These are phyloP conservation scores for Germaria angustata DNA, from an alignment of 2,888 invertebrate genomes.

Conservation along the genomic window DNA sequence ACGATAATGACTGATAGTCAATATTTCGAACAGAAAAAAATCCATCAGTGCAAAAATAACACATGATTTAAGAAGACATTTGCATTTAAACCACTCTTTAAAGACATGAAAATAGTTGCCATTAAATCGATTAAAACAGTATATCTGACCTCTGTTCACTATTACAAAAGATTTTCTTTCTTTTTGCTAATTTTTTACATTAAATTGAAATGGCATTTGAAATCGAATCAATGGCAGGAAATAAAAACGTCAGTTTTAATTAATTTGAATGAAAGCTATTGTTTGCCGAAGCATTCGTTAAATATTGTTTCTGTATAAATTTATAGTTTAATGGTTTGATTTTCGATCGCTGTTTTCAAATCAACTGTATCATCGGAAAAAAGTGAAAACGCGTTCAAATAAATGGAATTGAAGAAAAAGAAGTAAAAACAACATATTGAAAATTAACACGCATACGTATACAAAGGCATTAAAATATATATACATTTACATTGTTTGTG, in stretches of 20 bases:
- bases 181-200: no score
- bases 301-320: slow-evolving; percentile 1
- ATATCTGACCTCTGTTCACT: no score
- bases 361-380: neutral
- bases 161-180: no score
- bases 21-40: no score
- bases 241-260: slow-evolving; percentile 22
- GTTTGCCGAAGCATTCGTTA: neutral
- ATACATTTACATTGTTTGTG: neutral
- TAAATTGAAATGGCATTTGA: slow-evolving; percentile 3
- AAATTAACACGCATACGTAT: neutral
- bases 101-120: no score
- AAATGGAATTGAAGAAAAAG: neutral
- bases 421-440: neutral
- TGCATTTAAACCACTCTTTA: no score
- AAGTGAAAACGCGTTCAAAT: neutral
- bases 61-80: no score
- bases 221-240: neutral
- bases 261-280: slow-evolving; percentile 19
- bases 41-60: no score
- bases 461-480: neutral
- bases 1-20: no score
- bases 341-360: slow-evolving; percentile 4
- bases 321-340: slow-evolving; percentile 10
- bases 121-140: no score